A percentile compares a stretch with the other conserved stretches of the same genome.
Evolutionary conservation across 2,797 vertebrate species (phyloP).

Genomic region (Rhadinocentrus ornatus): DNA sequence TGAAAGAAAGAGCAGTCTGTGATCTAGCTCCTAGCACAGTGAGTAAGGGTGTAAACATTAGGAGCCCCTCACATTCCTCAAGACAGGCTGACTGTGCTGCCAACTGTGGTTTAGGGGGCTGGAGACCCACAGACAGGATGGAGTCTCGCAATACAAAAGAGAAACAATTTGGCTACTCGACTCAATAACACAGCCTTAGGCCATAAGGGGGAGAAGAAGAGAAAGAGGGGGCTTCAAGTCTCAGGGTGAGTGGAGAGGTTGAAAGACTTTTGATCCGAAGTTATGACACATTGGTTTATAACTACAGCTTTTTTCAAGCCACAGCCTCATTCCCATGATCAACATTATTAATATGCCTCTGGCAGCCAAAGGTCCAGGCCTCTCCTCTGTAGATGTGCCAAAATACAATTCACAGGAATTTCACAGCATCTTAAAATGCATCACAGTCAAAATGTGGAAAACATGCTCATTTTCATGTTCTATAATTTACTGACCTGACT

Average conservation of each 20-base stretch:
- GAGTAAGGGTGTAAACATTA: slow-evolving; percentile 81
- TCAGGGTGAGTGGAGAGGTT: slow-evolving; percentile 74
- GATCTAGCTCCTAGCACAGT: slow-evolving; percentile 67
- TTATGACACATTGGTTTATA: slow-evolving; percentile 81
- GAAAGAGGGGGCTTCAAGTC: slow-evolving; percentile 62
- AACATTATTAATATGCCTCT: slow-evolving; percentile 78
- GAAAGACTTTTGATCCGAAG: slow-evolving; percentile 78
- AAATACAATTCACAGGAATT: slow-evolving; percentile 75
- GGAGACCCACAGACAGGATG: slow-evolving; percentile 88
- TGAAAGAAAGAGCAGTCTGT: slow-evolving; percentile 63
- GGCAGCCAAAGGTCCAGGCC: slow-evolving; percentile 72
- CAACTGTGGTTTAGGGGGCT: slow-evolving; percentile 86
- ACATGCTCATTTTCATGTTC: slow-evolving; percentile 69
- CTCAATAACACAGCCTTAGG: slow-evolving; percentile 81
- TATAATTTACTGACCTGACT: slow-evolving; percentile 68
- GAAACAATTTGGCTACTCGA: slow-evolving; percentile 84
- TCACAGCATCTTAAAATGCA: slow-evolving; percentile 78
- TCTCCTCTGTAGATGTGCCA: slow-evolving; percentile 76
- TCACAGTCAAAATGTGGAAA: slow-evolving; percentile 72
- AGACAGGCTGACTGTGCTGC: slow-evolving; percentile 81
- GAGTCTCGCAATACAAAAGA: slow-evolving; percentile 87
- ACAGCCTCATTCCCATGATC: slow-evolving; percentile 76
- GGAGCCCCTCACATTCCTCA: slow-evolving; percentile 82
- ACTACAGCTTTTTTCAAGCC: slow-evolving; percentile 69
- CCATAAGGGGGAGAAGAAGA: slow-evolving; percentile 66